These are phyloP conservation scores for Nomada ruficornis DNA, from an alignment of 2,888 invertebrate species.

Conservation along the genomic window DNA sequence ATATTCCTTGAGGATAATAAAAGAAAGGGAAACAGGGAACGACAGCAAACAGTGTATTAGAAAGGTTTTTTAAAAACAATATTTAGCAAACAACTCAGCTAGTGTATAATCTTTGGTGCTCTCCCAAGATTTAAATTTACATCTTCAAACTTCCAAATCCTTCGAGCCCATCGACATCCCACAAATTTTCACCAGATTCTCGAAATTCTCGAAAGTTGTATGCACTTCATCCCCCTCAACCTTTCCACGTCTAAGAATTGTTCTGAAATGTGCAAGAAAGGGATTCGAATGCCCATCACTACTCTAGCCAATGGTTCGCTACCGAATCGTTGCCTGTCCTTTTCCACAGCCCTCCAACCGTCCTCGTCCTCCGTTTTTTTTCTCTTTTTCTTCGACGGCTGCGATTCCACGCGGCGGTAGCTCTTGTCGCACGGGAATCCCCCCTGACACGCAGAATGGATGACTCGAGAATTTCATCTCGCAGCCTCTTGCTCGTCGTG, in stretches of 20 bases:
- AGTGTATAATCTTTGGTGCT: no score
- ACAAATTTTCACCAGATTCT: neutral
- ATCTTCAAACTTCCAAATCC: neutral
- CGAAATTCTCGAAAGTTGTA: neutral
- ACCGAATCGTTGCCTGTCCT: constrained; percentile 25
- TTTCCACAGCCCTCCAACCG: neutral
- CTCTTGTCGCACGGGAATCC: constrained; percentile 75
- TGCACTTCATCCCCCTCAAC: no score
- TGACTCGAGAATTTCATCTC: constrained; percentile 80
- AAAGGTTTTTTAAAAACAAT: no score
- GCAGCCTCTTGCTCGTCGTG: constrained; percentile 66
- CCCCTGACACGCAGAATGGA: constrained; percentile 78
- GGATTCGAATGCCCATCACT: constrained; percentile 50
- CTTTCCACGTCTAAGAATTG: neutral
- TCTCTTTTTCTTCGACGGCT: constrained; percentile 46
- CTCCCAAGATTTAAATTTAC: neutral
- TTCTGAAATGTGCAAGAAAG: constrained; percentile 19
- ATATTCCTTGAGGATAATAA: no score
- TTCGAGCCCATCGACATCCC: no score
- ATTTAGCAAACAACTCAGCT: no score
- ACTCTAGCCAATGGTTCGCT: constrained; percentile 40
- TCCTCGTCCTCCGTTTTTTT: constrained; percentile 21
- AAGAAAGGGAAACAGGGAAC: no score
- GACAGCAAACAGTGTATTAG: no score
- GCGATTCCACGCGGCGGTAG: constrained; percentile 62